A percentile compares a stretch with the other conserved stretches of the same genome.
These are phyloP conservation scores for Schlechtendalia chinensis DNA, from an alignment of 1,140 invertebrate genomes.

Conservation along the genomic window DNA sequence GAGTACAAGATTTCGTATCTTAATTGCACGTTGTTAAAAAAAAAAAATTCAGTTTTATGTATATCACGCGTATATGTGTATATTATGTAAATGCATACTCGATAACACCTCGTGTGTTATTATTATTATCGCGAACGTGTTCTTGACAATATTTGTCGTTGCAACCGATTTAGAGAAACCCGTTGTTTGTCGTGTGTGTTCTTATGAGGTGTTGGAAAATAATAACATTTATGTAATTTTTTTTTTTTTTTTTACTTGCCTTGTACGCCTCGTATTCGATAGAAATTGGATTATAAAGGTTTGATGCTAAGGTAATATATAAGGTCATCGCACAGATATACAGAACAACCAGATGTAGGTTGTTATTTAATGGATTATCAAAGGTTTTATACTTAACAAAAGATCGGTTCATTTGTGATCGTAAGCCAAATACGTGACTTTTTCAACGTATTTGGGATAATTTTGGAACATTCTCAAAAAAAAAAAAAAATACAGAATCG, in stretches of 20 bases:
- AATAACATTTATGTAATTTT: conserved; percentile 20
- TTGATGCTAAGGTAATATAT: not conserved
- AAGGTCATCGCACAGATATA: not conserved
- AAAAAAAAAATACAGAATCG: conserved; percentile 1
- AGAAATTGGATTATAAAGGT: conserved; percentile 43
- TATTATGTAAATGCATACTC: too few relatives aligned
- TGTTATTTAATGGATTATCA: conserved; percentile 8
- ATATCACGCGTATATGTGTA: too few relatives aligned
- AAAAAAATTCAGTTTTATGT: not conserved
- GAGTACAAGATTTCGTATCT: conserved; percentile 9
- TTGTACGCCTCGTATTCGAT: not conserved
- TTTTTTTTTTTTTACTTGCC: not conserved
- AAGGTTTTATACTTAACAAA: conserved; percentile 13
- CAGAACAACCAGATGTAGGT: not conserved
- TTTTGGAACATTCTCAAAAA: conserved; percentile 40
- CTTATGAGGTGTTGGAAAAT: not conserved
- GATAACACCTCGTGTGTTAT: not conserved
- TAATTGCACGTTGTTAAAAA: not conserved
- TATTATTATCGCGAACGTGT: not conserved
- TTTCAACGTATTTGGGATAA: conserved; percentile 14
- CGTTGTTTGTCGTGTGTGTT: conserved; percentile 5
- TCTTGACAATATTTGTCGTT: conserved; percentile 2
- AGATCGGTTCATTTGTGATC: conserved; percentile 6
- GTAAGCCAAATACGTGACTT: conserved; percentile 42
- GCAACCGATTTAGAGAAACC: not conserved